phyloP scores from a whole-genome alignment of 2,888 invertebrate genomes.

The Phragmatobia fuliginosa region DNA sequence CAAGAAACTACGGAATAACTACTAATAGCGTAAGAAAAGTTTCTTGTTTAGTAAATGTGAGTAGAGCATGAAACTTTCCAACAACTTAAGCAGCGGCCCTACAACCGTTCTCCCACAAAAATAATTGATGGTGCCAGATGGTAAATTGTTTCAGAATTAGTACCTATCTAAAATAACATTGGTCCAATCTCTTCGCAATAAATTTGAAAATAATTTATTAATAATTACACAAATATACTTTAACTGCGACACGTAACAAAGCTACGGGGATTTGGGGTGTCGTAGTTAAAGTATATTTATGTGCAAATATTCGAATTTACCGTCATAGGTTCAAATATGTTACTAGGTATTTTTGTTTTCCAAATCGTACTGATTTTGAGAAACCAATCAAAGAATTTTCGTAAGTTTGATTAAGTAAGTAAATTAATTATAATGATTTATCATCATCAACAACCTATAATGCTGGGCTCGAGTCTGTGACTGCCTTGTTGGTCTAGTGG shows the following conservation, averaged over 20 bases:
- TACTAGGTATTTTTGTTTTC: not conserved
- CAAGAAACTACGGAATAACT: not conserved
- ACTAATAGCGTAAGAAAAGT: not conserved
- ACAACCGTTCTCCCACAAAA: not conserved
- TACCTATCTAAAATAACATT: not conserved
- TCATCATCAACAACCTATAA: too few relatives aligned
- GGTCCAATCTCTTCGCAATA: not conserved
- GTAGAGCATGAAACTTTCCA: too few relatives aligned
- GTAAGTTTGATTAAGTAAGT: too few relatives aligned
- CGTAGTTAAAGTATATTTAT: not conserved
- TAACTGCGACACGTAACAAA: too few relatives aligned
- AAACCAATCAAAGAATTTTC: too few relatives aligned
- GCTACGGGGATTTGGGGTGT: too few relatives aligned
- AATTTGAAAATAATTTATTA: not conserved
- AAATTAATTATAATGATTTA: too few relatives aligned
- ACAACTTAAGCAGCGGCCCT: too few relatives aligned
- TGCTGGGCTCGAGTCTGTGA: too few relatives aligned
- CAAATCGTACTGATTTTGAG: not conserved
- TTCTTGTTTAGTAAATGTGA: not conserved
- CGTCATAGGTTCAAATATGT: not conserved
- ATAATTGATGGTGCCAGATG: not conserved
- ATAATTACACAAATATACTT: too few relatives aligned
- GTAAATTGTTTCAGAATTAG: too few relatives aligned
- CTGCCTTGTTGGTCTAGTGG: too few relatives aligned
- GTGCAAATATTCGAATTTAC: not conserved